Evolutionary conservation across 2,888 invertebrate genomes (phyloP), one percentile per base, ranked within the genome.

Genomic region (Zhengitettix transpicula): DNA sequence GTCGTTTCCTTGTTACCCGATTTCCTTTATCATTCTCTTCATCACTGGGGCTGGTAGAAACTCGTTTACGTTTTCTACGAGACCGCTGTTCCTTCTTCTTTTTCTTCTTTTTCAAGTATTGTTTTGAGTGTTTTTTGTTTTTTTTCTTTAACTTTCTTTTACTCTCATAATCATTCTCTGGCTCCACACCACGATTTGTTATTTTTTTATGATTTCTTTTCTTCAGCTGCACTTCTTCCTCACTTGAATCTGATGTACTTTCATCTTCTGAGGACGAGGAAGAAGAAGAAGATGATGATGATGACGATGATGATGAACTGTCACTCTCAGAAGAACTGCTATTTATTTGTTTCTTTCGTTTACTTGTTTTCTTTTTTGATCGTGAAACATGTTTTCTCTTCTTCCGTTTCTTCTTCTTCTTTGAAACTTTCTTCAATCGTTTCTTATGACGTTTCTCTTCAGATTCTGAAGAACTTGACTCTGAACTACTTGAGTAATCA

Each of bases 401-500:
- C 12, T 40, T 44, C 58, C 56, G 57, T 42, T 58, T 60, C 41
- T 57, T 56, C 54, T 60, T 62, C 42, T 58, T 62, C 55, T 53
- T 58, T 40, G 16, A 47, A 11, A 40, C 15, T 16, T 55, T 55
- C 28, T 55, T 40, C 10, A 28, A 40, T n/a, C 15, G 16, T n/a
- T 54, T 60, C 55, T 59, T 53, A 57, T 51, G 11, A 52, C 53
- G 14, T 57, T 57, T 52, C 15, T 58, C 56, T 60, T 56, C 52
- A 40, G 57, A 7, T 55, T 60, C 52, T 40, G 52, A 57, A 12
- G 17, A 14, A 57, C 63, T 59, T n/a, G 58, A 55, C 41, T 59
- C 56, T 54, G 55, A 56, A 44, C 62, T 64, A 40, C 58, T 58
- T 15, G 62, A 62, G 54, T 56, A 60, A 12, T 61, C 56, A 52